These are phyloP conservation scores for Gadopsis marmoratus DNA, from an alignment of 2,797 vertebrate genomes.

Conservation along the genomic window DNA sequence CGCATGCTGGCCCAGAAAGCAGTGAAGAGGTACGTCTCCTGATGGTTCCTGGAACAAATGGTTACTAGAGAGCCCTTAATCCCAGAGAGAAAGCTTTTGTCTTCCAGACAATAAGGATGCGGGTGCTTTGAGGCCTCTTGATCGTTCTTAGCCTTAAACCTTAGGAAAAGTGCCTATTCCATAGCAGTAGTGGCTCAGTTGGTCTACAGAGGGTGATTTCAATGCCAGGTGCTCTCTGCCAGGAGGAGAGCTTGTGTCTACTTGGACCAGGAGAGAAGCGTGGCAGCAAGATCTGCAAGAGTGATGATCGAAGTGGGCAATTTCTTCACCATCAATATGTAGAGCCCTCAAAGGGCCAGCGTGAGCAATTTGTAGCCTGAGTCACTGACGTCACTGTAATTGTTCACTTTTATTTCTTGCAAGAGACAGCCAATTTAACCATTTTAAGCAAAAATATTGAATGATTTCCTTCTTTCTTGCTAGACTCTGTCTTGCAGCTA, in stretches of 20 bases:
- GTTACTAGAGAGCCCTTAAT: constrained; percentile 55
- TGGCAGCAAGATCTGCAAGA: constrained; percentile 42
- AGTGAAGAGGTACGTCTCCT: constrained; percentile 91
- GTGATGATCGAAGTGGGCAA: constrained; percentile 54
- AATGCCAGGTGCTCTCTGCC: constrained; percentile 29
- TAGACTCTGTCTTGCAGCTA: constrained; percentile 62
- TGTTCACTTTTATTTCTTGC: constrained; percentile 40
- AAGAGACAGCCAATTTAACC: constrained; percentile 27
- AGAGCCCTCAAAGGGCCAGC: constrained; percentile 66
- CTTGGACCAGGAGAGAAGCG: constrained; percentile 45
- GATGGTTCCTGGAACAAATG: constrained; percentile 22
- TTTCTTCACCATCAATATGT: constrained; percentile 65
- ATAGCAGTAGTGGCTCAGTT: constrained; percentile 35
- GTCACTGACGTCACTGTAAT: constrained; percentile 52
- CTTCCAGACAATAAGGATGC: constrained; percentile 34
- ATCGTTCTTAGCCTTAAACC: constrained; percentile 48
- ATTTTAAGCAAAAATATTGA: constrained; percentile 31
- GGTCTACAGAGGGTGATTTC: constrained; percentile 35
- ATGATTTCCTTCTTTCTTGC: constrained; percentile 50
- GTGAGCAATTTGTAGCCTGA: constrained; percentile 54
- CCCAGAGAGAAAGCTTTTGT: constrained; percentile 24
- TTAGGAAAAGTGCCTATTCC: constrained; percentile 29
- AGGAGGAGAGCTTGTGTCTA: constrained; percentile 42
- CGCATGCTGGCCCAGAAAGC: constrained; percentile 99
- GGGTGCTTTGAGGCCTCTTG: constrained; percentile 45